Percentiles rank a stretch among this genome's conserved stretches.
Evolutionary conservation across 2,113 vertebrate species (phyloP).

Genomic region (Oostethus manadensis): DNA sequence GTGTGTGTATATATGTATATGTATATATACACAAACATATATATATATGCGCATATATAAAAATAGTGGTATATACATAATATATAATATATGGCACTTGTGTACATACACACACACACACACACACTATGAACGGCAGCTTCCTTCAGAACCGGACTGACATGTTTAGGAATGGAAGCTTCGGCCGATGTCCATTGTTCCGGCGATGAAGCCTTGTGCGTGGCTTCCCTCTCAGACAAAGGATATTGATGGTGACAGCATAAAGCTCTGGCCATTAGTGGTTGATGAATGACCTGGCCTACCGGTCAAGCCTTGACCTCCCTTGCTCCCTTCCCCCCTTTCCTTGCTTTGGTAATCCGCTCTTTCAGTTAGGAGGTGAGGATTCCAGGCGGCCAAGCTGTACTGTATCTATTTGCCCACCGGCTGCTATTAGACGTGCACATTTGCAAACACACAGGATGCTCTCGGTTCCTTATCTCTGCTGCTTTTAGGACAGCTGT

Average conservation of each 20-base stretch:
- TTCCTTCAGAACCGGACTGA: constrained; percentile 56
- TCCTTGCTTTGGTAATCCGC: constrained; percentile 41
- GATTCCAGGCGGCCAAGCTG: constrained; percentile 65
- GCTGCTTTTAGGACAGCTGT: constrained; percentile 78
- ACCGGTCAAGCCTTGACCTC: constrained; percentile 60
- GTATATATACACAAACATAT: no score
- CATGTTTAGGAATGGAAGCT: constrained; percentile 62
- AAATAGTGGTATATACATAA: no score
- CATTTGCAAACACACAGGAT: constrained; percentile 78
- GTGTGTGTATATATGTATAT: no score
- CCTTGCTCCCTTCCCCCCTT: constrained; percentile 1
- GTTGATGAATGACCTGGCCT: constrained; percentile 65
- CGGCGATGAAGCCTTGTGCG: constrained; percentile 35
- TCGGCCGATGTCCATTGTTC: constrained; percentile 57
- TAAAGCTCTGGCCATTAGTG: constrained; percentile 66
- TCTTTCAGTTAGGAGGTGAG: constrained; percentile 17
- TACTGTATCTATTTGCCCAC: constrained; percentile 72
- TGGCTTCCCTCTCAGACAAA: constrained; percentile 48
- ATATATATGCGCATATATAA: no score
- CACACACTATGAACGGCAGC: constrained; percentile 1
- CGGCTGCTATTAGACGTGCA: constrained; percentile 61
- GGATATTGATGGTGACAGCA: constrained; percentile 64
- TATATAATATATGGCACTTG: no score
- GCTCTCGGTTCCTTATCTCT: constrained; percentile 81
- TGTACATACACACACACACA: constrained; percentile 17